A percentile compares a stretch with the other conserved stretches of the same genome.
phyloP scores from a whole-genome alignment of 2,113 vertebrate species.

The Sinocyclocheilus maitianheensis region DNA sequence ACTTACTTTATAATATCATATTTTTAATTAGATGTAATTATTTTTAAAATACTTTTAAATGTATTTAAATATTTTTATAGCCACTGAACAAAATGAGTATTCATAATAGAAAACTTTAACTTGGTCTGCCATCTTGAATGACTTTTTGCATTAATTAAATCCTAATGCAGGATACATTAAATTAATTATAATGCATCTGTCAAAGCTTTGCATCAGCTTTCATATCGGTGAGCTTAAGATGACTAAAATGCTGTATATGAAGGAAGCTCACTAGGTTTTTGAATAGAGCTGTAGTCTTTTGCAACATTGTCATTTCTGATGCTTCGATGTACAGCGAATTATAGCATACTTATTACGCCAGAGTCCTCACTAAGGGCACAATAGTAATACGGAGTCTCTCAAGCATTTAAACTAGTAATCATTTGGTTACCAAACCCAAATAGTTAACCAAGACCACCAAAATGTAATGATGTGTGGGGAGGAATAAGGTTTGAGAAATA shows the following conservation, averaged over 20 bases:
- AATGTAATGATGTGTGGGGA: constrained; percentile 28
- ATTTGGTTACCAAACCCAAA: neutral
- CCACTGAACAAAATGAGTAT: no score
- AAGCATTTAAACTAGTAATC: neutral
- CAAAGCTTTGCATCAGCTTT: neutral
- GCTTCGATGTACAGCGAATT: neutral
- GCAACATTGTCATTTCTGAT: neutral
- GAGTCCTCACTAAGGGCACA: neutral
- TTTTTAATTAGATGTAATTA: no score
- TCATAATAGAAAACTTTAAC: no score
- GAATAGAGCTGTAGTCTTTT: neutral
- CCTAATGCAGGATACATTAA: neutral
- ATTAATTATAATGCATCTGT: neutral
- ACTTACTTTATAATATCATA: neutral
- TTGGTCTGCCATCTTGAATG: no score
- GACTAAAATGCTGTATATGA: neutral
- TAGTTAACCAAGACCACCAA: constrained; percentile 3
- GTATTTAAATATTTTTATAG: no score
- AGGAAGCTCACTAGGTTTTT: neutral
- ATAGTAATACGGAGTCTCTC: neutral
- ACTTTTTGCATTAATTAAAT: neutral
- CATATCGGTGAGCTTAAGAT: neutral
- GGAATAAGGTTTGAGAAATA: constrained; percentile 13
- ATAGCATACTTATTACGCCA: neutral
- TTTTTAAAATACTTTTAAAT: no score